Percentiles rank a stretch among this genome's conserved stretches.
These are phyloP conservation scores for Eclectus roratus DNA, from an alignment of 2,113 vertebrate species.

Conservation along the genomic window DNA sequence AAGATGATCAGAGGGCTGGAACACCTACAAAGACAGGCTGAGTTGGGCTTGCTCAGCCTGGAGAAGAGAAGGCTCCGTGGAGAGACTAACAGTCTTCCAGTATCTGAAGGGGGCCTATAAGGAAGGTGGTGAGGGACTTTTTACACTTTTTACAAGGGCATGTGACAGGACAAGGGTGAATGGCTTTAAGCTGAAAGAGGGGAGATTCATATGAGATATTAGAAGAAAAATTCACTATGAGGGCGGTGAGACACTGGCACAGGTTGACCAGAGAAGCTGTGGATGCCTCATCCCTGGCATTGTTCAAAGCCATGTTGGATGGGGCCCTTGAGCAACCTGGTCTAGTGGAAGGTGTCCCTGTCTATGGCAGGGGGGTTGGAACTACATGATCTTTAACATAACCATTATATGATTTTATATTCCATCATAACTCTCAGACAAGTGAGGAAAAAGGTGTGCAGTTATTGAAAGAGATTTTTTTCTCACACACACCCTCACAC, in stretches of 20 bases:
- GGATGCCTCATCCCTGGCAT: neutral
- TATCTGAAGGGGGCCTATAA: neutral
- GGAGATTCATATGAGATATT: neutral
- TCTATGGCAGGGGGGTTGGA: neutral
- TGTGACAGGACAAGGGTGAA: neutral
- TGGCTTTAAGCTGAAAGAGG: neutral
- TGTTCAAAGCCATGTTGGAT: neutral
- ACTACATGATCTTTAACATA: neutral
- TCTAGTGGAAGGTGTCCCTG: neutral
- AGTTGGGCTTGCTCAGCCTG: neutral
- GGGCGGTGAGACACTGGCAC: neutral
- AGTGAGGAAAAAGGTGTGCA: neutral
- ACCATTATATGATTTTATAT: neutral
- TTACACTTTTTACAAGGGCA: neutral
- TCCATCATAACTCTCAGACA: constrained; percentile 3
- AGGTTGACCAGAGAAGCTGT: neutral
- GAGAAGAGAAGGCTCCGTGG: neutral
- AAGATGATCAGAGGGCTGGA: neutral
- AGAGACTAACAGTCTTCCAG: neutral
- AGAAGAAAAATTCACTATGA: neutral
- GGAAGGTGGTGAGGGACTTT: neutral
- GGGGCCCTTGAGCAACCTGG: neutral
- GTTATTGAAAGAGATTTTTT: neutral
- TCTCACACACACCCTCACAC: neutral
- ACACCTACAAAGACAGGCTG: neutral